These are phyloP conservation scores for Netelia melanura DNA, from an alignment of 2,888 invertebrate species.

Conservation along the genomic window DNA sequence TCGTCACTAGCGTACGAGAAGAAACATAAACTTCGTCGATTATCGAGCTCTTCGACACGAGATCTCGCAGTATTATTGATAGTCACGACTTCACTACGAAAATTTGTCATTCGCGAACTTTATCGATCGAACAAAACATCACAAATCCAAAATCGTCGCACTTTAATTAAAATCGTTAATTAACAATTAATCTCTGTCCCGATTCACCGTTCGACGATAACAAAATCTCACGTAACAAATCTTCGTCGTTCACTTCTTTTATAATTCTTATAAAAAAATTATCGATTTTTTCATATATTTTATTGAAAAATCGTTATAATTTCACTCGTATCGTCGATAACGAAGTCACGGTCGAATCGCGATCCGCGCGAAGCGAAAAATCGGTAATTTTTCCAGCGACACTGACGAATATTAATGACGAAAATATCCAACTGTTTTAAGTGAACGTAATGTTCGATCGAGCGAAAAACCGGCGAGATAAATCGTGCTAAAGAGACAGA, in stretches of 20 bases:
- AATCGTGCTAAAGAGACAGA: slow-evolving; percentile 18
- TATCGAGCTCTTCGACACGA: neutral
- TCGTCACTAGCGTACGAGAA: neutral
- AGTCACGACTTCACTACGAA: slow-evolving; percentile 16
- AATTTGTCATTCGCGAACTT: slow-evolving; percentile 41
- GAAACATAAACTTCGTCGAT: neutral
- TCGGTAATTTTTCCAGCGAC: too few species aligned
- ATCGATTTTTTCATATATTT: too few species aligned
- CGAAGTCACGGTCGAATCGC: too few species aligned
- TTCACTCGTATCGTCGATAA: too few species aligned
- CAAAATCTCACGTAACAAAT: neutral
- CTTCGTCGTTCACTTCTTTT: neutral
- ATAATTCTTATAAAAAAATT: neutral
- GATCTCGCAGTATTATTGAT: slow-evolving; percentile 11
- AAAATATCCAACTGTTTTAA: too few species aligned
- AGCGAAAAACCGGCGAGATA: too few species aligned
- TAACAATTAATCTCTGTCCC: neutral
- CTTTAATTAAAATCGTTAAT: neutral
- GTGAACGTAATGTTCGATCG: too few species aligned
- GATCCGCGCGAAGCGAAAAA: too few species aligned
- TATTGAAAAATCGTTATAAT: too few species aligned
- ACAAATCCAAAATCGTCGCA: neutral
- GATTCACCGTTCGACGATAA: neutral
- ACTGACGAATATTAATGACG: too few species aligned
- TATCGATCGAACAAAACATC: neutral